Evolutionary conservation across 2,888 invertebrate species (phyloP), one percentile per base, ranked within the genome.

Genomic region (Tachystola acroxantha): DNA sequence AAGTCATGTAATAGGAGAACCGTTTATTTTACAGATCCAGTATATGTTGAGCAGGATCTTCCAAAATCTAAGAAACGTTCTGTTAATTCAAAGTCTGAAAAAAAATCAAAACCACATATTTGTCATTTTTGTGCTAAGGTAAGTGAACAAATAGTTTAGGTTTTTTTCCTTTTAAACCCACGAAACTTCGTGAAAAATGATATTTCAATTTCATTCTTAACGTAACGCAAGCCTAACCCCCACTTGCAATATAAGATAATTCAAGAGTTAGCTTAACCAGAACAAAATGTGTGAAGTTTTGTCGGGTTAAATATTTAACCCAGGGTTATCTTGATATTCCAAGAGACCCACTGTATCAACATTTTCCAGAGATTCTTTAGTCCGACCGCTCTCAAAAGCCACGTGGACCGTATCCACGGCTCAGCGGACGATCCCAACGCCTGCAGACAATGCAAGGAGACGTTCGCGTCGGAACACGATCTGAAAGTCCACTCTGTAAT

Each of bases 401-500:
- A 84, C 39, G 41, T 65, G 10, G 61, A 53, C 20, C 53, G 49
- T 19, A 53, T 46, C 7, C 73, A 75, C 31, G 39, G 36, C 0
- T 31, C 36, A 3, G 41, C 36, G n/a, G 47, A 43, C 1, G 27
- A 39, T 1, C 46, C 54, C 0, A 43, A 58, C 39, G 51, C 67
- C 1, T 89, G 89, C 49, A 40, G 41, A 0, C 58, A 80, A 16
- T 90, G 90, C 53, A 74, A 77, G 7, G 69, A 81, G 9, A 62
- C 67, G 1, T 89, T 89, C 48, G 59, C 50, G n/a, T 73, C 78
- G 0, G 75, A 84, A 43, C 66, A 74, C 27, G 90, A 90, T 50
- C 64, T 89, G 11, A 48, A 65, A 16, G 58, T 90, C 26, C 90
- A 90, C 50, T 54, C 63, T 1, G 73, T 85, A 1, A 50, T 89